A percentile compares a stretch with the other conserved stretches of the same genome.
Evolutionary conservation across 2,888 invertebrate species (phyloP).

Genomic region (Pandemis corylana): DNA sequence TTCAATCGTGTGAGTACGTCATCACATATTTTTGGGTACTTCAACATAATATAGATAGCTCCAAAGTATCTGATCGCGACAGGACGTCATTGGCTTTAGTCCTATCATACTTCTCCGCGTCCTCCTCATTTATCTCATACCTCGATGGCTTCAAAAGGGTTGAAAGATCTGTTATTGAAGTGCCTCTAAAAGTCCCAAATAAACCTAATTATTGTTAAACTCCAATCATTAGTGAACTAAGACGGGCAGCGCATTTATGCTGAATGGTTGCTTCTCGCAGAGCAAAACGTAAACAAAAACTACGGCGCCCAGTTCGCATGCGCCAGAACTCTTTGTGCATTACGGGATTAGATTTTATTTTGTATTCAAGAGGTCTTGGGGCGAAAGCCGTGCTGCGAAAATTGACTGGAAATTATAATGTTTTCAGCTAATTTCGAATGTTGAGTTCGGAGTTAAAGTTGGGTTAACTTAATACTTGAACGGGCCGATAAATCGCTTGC

Average conservation of each 20-base stretch:
- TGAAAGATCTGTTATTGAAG: not conserved
- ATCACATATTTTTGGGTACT: too few relatives aligned
- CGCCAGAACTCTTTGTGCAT: constrained; percentile 37
- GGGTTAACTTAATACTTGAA: not conserved
- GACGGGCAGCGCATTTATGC: constrained; percentile 14
- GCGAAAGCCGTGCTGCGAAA: constrained; percentile 28
- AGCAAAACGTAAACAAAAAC: constrained; percentile 39
- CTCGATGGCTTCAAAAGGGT: too few relatives aligned
- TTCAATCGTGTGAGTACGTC: too few relatives aligned
- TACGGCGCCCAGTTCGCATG: constrained; percentile 21
- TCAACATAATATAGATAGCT: too few relatives aligned
- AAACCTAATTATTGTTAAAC: not conserved
- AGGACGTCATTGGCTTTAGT: too few relatives aligned
- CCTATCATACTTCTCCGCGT: too few relatives aligned
- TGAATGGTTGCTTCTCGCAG: constrained; percentile 18
- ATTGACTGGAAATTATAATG: constrained; percentile 25
- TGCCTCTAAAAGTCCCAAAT: not conserved
- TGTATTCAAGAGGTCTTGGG: constrained; percentile 37
- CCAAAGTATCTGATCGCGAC: too few relatives aligned
- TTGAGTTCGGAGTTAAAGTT: not conserved
- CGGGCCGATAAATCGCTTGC: not conserved
- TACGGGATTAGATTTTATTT: constrained; percentile 43
- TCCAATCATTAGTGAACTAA: constrained; percentile 26
- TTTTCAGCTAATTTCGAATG: constrained; percentile 29
- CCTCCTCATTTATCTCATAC: too few relatives aligned